Percentiles rank a stretch among this genome's conserved stretches.
Conservation (phyloP, 2,113 vertebrate species). For the Tamias sibiricus region DNA sequence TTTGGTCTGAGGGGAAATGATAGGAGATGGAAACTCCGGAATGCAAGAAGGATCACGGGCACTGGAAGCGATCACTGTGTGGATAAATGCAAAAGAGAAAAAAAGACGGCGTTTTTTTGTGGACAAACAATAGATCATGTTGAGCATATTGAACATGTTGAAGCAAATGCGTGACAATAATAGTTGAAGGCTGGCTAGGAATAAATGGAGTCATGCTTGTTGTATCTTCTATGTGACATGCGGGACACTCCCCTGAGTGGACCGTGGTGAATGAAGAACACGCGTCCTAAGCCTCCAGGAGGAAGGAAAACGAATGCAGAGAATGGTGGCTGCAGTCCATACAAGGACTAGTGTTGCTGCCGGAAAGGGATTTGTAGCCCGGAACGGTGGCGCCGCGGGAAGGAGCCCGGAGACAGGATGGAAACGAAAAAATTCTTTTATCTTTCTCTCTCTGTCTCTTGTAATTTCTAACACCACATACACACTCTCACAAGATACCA, state of each 20-base stretch:
- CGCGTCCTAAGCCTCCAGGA: background rate
- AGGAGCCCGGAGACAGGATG: too few relatives aligned
- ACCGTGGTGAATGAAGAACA: background rate
- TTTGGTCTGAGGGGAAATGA: background rate
- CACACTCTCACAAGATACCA: too few relatives aligned
- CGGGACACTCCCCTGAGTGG: rapidly evolving
- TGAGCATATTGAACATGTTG: too few relatives aligned
- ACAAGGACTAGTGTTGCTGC: too few relatives aligned
- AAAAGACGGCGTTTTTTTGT: background rate
- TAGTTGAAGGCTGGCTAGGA: too few relatives aligned
- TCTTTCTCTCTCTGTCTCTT: too few relatives aligned
- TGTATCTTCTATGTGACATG: background rate
- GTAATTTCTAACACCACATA: too few relatives aligned
- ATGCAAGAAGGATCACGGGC: background rate
- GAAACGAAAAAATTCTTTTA: too few relatives aligned
- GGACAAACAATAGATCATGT: background rate
- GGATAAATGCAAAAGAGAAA: background rate
- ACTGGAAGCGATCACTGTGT: background rate
- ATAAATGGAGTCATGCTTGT: rapidly evolving
- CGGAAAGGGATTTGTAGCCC: too few relatives aligned
- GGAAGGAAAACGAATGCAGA: background rate
- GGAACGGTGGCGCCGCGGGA: too few relatives aligned
- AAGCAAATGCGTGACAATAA: background rate
- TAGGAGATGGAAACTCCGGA: background rate
- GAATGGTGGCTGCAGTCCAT: background rate